Percentiles rank a stretch among this genome's conserved stretches.
Evolutionary conservation across 2,113 vertebrate species (phyloP).

Genomic region (Campylomormyrus numenius): DNA sequence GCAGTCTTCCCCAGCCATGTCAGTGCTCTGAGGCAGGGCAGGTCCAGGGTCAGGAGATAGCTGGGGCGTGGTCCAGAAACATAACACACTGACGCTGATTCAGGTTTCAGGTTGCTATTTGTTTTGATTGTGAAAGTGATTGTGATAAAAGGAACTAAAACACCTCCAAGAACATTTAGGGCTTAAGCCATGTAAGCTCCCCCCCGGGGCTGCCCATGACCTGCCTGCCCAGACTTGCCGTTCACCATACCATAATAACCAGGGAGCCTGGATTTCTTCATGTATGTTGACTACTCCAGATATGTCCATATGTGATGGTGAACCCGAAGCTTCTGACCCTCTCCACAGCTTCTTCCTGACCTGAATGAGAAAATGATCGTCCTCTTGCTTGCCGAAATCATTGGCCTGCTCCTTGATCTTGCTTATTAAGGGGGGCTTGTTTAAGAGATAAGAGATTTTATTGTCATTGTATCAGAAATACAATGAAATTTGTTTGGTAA

Average conservation of each 20-base stretch:
- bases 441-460: too few species aligned
- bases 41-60: neutral
- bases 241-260: too few species aligned
- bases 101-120: neutral
- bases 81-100: neutral
- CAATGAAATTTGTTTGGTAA: too few species aligned
- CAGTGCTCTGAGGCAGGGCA: neutral
- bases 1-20: neutral
- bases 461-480: too few species aligned
- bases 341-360: neutral
- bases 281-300: neutral
- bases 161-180: neutral
- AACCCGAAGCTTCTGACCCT: neutral
- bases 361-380: neutral
- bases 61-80: neutral
- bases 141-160: neutral
- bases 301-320: neutral
- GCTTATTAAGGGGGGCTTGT: neutral
- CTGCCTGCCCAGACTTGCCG: neutral
- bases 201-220: neutral
- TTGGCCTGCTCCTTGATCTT: neutral
- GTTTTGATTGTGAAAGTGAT: neutral
- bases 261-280: neutral
- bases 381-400: neutral
- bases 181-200: neutral